Evolutionary conservation across 1,140 invertebrate genomes (phyloP), one percentile per base, ranked within the genome.

Genomic region (Asbolus verrucosus): DNA sequence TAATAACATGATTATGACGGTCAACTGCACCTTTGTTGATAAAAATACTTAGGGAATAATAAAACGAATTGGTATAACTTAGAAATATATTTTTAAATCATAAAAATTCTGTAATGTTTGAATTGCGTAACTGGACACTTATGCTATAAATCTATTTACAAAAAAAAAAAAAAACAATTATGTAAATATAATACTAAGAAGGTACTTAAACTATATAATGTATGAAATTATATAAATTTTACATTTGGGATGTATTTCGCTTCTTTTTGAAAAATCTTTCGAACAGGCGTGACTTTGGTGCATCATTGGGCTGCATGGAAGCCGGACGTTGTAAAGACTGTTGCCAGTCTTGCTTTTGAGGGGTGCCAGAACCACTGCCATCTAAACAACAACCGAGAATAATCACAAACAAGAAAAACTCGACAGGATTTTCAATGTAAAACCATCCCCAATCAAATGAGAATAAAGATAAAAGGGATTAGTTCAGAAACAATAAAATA

Each of bases 211-310:
- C 66, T 71, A 75, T 65, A 46, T 69, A 63, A n/a, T 68, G 65
- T 54, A 54, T 27, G 61, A 16, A 41, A 65, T 24, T 16, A 24
- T 18, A 8, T 59, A 65, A 43, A 33, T 21, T 27, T 59, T 62
- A 74, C 76, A 74, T 77, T 69, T 75, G 73, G n/a, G 76, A 75
- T 24, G 67, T 77, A 8, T 73, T 60, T 43, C 74, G 69, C 33
- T 75, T 77, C 50, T 71, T 73, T 33, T 67, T 72, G 31, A 77
- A 73, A 16, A 77, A 67, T 14, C 63, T 16, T 65, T 75, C 75
- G 14, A 73, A 67, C 54, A 77, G 66, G 24, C 76, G 67, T 54
- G 74, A 75, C 6, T 77, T 77, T 66, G 70, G 59, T 2, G 70
- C 39, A 62, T 77, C 76, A 30, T 66, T 70, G 30, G 69, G 67